Conservation (phyloP, 2,888 invertebrate genomes). For the Chrysolina americana region DNA sequence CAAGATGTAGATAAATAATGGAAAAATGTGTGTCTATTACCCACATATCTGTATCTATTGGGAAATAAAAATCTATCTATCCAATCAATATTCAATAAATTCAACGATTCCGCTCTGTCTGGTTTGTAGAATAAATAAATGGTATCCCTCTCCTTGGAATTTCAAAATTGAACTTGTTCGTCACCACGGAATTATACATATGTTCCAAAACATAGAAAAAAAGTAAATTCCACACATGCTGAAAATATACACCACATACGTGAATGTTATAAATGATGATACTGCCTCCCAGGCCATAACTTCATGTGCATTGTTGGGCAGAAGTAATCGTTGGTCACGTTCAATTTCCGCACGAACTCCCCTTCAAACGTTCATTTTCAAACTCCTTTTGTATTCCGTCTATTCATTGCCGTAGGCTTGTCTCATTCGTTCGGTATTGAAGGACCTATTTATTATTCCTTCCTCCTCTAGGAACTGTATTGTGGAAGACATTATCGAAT, state of each 20-base stretch:
- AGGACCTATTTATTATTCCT: constrained; percentile 54
- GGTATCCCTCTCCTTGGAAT: too few relatives aligned
- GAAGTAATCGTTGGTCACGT: constrained; percentile 57
- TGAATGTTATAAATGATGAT: constrained; percentile 42
- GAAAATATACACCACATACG: constrained; percentile 16
- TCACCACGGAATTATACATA: too few relatives aligned
- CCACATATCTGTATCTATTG: too few relatives aligned
- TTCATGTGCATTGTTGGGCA: constrained; percentile 54
- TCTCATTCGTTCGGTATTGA: constrained; percentile 50
- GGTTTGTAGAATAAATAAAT: too few relatives aligned
- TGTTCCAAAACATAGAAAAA: too few relatives aligned
- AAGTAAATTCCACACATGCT: too few relatives aligned
- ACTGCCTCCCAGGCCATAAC: constrained; percentile 47
- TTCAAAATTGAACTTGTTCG: too few relatives aligned
- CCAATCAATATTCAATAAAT: too few relatives aligned
- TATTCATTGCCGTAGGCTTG: constrained; percentile 48
- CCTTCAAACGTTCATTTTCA: constrained; percentile 55
- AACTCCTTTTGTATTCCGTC: constrained; percentile 56
- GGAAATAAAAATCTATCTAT: too few relatives aligned
- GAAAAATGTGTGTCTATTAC: too few relatives aligned
- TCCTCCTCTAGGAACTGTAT: background rate
- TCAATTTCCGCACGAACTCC: constrained; percentile 58
- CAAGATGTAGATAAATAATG: too few relatives aligned
- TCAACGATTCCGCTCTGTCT: too few relatives aligned
- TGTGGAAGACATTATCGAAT: constrained; percentile 8